Base-by-base conservation (phyloP, 2,113 vertebrate species). In the Smithornis capensis region DNA sequence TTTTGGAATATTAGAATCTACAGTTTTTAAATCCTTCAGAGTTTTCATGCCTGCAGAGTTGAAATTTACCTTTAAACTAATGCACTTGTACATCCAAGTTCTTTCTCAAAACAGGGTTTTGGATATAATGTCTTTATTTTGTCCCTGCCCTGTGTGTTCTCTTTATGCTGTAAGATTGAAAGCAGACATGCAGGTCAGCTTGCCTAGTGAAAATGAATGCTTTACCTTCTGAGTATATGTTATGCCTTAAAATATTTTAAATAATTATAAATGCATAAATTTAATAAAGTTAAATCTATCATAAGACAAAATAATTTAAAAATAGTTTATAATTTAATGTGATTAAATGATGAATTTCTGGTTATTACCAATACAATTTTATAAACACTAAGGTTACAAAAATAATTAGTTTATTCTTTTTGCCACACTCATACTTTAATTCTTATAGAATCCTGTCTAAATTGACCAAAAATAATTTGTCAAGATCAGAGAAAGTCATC, bases 21-120 rank as follows among this genome's bases (percentile, higher is more conserved):
- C 10, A 63, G 6, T 37, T 86, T 52, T 60, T 63, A 89, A 83
- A 44, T 42, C 11, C 23, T 71, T 76, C 16, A 56, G 57, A 92
- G 24, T n/a, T 79, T 74, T 70, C 8, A 42, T 23, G 19, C 17
- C 33, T 63, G 17, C 29, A 47, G 47, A 63, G 24, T 50, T 65
- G 29, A 79, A 80, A 91, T 81, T 87, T 33, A 37, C 28, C 68
- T 80, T 24, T 83, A 65, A 19, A 90, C 33, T 65, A 77, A 44
- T 31, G 52, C 15, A 69, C 13, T 53, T 45, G 14, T 71, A 87
- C 28, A 65, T 17, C 70, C 83, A 44, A 90, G 74, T 10, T 38
- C 40, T 79, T 75, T 80, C 59, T 95, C 25, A 65, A 77, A 77
- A 22, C 12, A 84, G 49, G 55, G 71, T 80, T 90, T 91, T 59